A percentile compares a stretch with the other conserved stretches of the same genome.
Conservation (phyloP, 2,113 vertebrate species). For the Gavialis gangeticus region DNA sequence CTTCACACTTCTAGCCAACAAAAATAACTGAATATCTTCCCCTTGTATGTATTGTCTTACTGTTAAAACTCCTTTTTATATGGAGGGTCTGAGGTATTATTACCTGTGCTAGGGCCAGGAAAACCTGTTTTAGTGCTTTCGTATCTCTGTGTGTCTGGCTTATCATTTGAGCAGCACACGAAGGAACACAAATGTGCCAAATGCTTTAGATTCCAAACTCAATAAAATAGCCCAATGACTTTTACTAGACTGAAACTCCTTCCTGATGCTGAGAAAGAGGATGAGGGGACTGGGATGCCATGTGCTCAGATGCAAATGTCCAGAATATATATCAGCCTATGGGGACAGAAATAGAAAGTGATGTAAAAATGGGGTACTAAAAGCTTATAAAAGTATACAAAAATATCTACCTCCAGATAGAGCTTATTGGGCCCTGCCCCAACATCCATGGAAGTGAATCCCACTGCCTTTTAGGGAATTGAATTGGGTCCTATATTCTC, state of each 20-base stretch:
- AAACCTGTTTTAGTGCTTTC: slow-evolving; percentile 14
- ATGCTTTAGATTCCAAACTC: neutral
- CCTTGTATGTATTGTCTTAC: neutral
- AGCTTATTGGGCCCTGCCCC: neutral
- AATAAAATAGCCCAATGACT: neutral
- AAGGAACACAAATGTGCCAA: neutral
- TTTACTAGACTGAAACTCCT: neutral
- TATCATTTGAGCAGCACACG: neutral
- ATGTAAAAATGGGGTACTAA: slow-evolving; percentile 5
- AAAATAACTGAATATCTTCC: neutral
- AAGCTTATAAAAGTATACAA: neutral
- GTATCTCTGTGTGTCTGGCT: neutral
- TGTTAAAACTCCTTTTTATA: neutral
- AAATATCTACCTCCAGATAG: neutral
- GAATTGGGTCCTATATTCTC: slow-evolving; percentile 14
- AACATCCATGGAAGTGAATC: neutral
- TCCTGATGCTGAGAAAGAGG: neutral
- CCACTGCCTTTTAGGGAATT: slow-evolving; percentile 24
- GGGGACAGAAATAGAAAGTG: neutral
- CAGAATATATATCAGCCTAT: neutral
- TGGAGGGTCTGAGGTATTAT: neutral
- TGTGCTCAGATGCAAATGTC: neutral
- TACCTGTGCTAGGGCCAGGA: neutral
- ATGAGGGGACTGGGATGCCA: neutral
- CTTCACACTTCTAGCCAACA: neutral